Evolutionary conservation across 2,888 invertebrate species (phyloP).

Genomic region (Nipponacmea schrenckii): DNA sequence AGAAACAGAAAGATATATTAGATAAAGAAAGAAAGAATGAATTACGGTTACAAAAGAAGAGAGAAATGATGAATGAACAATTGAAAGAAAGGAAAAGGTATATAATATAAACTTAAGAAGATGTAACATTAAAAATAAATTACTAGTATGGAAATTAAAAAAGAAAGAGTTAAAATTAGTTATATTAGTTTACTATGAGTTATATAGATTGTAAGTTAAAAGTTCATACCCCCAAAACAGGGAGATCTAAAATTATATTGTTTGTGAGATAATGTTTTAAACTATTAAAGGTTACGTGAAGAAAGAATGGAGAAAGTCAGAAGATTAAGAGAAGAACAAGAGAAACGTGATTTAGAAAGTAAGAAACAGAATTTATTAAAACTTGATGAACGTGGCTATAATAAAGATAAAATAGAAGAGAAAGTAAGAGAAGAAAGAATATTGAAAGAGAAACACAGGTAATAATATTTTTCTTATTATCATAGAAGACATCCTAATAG

Average conservation of each 20-base stretch:
- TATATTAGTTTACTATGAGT: no score
- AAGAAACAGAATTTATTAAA: constrained; percentile 36
- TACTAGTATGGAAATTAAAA: no score
- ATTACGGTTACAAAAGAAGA: constrained; percentile 42
- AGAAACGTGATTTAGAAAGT: constrained; percentile 33
- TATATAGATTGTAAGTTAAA: no score
- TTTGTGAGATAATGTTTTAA: no score
- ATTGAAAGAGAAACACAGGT: constrained; percentile 38
- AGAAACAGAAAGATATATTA: constrained; percentile 38
- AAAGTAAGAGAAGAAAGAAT: constrained; percentile 42
- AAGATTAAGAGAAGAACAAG: constrained; percentile 33
- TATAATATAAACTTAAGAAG: not conserved
- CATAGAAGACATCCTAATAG: constrained; percentile 4
- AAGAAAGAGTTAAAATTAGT: no score
- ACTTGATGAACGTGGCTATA: constrained; percentile 38
- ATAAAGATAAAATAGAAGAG: constrained; percentile 42
- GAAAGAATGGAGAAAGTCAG: constrained; percentile 48
- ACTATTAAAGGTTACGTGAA: constrained; percentile 40
- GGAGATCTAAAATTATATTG: no score
- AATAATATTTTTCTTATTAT: not conserved
- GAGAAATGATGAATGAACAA: constrained; percentile 37
- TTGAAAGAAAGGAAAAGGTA: constrained; percentile 50
- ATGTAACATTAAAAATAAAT: no score
- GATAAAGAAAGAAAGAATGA: constrained; percentile 45
- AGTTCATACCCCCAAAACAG: no score